These are phyloP conservation scores for Ophioninae sp. DNA, from an alignment of 2,888 invertebrate species.

Conservation along the genomic window DNA sequence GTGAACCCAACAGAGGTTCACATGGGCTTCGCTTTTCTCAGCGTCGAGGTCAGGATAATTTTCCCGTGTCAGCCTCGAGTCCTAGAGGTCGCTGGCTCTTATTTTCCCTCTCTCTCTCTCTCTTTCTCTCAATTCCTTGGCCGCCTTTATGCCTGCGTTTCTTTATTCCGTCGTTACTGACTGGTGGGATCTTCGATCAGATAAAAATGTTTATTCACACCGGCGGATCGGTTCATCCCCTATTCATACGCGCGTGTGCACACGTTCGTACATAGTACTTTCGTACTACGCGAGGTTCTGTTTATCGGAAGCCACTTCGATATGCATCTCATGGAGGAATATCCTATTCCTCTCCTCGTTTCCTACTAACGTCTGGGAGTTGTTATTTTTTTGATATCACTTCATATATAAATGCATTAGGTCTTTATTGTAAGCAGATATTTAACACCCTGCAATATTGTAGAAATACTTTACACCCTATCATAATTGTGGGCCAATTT, in stretches of 20 bases:
- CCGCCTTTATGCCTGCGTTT: slow-evolving; percentile 32
- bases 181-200: slow-evolving; percentile 41
- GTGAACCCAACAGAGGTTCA: slow-evolving; percentile 69
- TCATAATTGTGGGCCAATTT: too few relatives aligned
- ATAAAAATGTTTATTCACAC: slow-evolving; percentile 53
- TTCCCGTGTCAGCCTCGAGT: slow-evolving; percentile 73
- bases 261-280: slow-evolving; percentile 18
- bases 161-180: slow-evolving; percentile 38
- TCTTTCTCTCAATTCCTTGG: too few relatives aligned
- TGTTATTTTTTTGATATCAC: slow-evolving; percentile 8
- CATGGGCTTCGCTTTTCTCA: slow-evolving; percentile 71
- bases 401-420: too few relatives aligned
- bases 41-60: slow-evolving; percentile 76
- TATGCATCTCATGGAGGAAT: slow-evolving; percentile 29
- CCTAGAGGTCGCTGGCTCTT: slow-evolving; percentile 64
- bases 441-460: too few relatives aligned
- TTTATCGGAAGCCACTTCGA: slow-evolving; percentile 2
- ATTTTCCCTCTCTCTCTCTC: neutral
- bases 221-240: slow-evolving; percentile 24
- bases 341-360: slow-evolving; percentile 16
- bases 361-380: neutral
- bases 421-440: too few relatives aligned
- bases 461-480: too few relatives aligned
- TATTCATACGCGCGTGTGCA: slow-evolving; percentile 24
- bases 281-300: neutral